Conservation (phyloP, 2,113 vertebrate species). For the Parus major region DNA sequence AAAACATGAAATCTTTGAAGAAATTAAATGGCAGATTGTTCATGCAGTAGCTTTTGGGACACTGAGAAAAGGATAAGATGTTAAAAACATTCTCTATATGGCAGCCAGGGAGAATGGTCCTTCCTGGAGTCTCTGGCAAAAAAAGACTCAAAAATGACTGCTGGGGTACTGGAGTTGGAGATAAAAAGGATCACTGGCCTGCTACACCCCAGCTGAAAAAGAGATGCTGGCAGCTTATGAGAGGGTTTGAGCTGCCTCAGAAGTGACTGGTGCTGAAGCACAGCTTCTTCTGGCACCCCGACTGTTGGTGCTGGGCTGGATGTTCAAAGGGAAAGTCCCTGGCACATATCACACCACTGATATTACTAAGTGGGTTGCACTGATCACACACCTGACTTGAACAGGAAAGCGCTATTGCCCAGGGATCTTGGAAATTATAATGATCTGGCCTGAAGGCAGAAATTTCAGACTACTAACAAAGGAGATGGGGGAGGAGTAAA, state of each 20-base stretch:
- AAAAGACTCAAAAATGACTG: not conserved
- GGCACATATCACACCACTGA: not conserved
- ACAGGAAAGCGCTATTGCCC: not conserved
- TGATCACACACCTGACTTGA: accelerated
- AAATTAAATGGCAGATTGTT: not conserved
- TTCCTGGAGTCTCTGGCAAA: not conserved
- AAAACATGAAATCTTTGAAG: not conserved
- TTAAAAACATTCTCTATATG: not conserved
- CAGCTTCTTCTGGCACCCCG: not conserved
- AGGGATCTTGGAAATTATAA: not conserved
- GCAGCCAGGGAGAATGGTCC: not conserved
- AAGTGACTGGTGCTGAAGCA: not conserved
- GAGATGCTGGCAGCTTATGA: not conserved
- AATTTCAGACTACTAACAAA: not conserved
- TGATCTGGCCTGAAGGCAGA: accelerated
- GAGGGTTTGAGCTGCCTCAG: not conserved
- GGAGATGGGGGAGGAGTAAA: not conserved
- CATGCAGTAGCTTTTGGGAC: not conserved
- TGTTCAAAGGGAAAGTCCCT: not conserved
- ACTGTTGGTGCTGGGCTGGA: accelerated
- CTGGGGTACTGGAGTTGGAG: not conserved
- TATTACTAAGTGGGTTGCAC: not conserved
- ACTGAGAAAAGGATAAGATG: not conserved
- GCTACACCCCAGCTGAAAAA: not conserved
- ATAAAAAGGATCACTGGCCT: not conserved